Conservation (phyloP, 1,140 invertebrate species). For the Trichonephila clavata region DNA sequence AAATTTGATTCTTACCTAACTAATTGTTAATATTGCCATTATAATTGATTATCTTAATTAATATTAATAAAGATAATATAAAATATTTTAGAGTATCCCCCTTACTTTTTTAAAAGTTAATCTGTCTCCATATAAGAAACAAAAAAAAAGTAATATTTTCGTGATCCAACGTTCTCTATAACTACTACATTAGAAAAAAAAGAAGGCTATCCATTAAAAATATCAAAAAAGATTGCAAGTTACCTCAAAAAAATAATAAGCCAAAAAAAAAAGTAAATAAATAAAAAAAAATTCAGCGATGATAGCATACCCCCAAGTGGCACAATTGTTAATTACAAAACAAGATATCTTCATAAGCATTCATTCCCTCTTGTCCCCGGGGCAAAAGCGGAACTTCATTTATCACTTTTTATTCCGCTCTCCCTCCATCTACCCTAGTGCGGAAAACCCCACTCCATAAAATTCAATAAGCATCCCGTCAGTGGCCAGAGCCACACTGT, state of each 20-base stretch:
- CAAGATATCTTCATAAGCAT: background rate
- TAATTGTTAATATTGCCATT: too few relatives aligned
- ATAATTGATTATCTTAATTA: too few relatives aligned
- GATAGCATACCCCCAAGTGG: background rate
- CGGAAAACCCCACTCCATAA: constrained; percentile 44
- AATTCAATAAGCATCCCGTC: constrained; percentile 18
- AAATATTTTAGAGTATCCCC: too few relatives aligned
- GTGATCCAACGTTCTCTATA: too few relatives aligned
- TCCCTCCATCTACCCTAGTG: background rate
- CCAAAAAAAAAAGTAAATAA: background rate
- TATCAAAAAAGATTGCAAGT: too few relatives aligned
- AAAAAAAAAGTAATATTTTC: too few relatives aligned
- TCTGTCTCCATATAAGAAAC: too few relatives aligned
- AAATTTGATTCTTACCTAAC: too few relatives aligned
- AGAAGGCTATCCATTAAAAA: too few relatives aligned
- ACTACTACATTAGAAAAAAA: too few relatives aligned
- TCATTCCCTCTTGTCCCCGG: background rate
- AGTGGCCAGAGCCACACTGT: background rate
- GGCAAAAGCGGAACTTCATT: constrained; percentile 33
- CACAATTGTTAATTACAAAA: background rate
- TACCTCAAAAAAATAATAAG: background rate
- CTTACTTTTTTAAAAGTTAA: too few relatives aligned
- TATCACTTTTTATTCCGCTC: constrained; percentile 3
- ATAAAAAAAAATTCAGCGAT: background rate
- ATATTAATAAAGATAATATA: too few relatives aligned